Evolutionary conservation across 2,888 invertebrate genomes (phyloP), one percentile per base, ranked within the genome.

Genomic region (Tiliacea citrago): DNA sequence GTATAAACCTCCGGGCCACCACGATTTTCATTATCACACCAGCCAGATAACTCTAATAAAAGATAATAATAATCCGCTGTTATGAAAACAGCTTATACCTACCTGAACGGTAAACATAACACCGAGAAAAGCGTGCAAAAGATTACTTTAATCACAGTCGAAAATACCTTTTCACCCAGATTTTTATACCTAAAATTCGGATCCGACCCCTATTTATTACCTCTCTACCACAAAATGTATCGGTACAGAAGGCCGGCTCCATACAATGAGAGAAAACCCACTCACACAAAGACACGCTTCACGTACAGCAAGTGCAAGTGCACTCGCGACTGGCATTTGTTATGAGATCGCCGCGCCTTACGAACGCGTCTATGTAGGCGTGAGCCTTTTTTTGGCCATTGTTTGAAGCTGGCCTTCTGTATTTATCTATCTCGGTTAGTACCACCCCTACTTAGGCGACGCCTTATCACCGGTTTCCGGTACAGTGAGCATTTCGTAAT

Each of bases 401-500:
- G 0, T 13, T 7, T 10, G 10, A 13, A 76, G 3, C 8, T 21
- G 21, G 3, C 45, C 78, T 77, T 77, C 72, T 77, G 78, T 1
- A 2, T 0, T 5, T 5, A 0, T 18, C 35, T 72, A 1, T 45
- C 4, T 18, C 16, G 49, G 42, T 67, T 39, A 58, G 42, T 79
- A 72, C 69, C 72, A 55, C 60, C 71, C 72, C 69, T 77, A 86
- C 81, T 83, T 84, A 77, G 80, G 62, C 75, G 65, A 35, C 68
- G 65, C 75, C 87, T 91, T 91, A 91, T 91, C 91, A 82, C 81
- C 47, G 60, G 77, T 91, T 91, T 91, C 90, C 91, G 89, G 73
- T 79, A 88, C 88, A 88, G 84, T 86, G 91, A 83, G 57, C 84
- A 73, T 65, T 80, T 69, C 60, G 86, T 89, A 91, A 91, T 91